Evolutionary conservation across 1,140 invertebrate species (phyloP).

Genomic region (Halesus radiatus): DNA sequence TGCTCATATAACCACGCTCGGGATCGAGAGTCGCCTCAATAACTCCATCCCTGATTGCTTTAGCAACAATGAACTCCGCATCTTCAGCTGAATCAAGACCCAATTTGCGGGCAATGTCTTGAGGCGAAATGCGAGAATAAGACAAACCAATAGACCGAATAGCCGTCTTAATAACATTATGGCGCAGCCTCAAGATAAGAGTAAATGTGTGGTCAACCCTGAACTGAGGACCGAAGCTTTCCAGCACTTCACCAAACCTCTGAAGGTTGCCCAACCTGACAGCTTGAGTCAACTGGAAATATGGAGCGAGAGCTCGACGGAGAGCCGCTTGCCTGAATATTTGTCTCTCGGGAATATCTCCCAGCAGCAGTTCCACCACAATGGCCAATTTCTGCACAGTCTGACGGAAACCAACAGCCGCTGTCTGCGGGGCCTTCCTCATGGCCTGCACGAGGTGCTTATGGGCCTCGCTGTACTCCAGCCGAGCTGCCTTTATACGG

Average conservation of each 20-base stretch:
- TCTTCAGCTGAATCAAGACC: constrained; percentile 95
- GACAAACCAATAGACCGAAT: constrained; percentile 96
- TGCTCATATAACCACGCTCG: constrained; percentile 96
- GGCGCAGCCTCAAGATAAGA: constrained; percentile 92
- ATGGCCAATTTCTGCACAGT: constrained; percentile 97
- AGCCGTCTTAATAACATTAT: constrained; percentile 99
- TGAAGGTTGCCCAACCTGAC: constrained; percentile 95
- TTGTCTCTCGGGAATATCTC: constrained; percentile 96
- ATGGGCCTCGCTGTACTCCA: constrained; percentile 97
- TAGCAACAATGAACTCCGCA: constrained; percentile 99
- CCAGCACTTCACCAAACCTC: constrained; percentile 93
- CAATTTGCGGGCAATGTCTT: constrained; percentile 94
- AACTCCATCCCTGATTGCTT: constrained; percentile 98
- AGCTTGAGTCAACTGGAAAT: constrained; percentile 97
- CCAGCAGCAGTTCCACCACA: constrained; percentile 94
- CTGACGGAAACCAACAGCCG: constrained; percentile 98
- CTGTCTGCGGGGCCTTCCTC: constrained; percentile 96
- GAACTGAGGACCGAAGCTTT: constrained; percentile 91
- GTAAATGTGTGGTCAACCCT: constrained; percentile 94
- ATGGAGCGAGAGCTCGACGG: constrained; percentile 90
- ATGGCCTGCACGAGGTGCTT: constrained; percentile 95
- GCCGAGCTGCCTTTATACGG: constrained; percentile 95
- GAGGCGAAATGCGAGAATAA: constrained; percentile 96
- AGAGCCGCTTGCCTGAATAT: constrained; percentile 91
- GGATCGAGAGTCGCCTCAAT: constrained; percentile 98